Conservation (phyloP, 1,140 invertebrate genomes). For the Drosophila rhopaloa region DNA sequence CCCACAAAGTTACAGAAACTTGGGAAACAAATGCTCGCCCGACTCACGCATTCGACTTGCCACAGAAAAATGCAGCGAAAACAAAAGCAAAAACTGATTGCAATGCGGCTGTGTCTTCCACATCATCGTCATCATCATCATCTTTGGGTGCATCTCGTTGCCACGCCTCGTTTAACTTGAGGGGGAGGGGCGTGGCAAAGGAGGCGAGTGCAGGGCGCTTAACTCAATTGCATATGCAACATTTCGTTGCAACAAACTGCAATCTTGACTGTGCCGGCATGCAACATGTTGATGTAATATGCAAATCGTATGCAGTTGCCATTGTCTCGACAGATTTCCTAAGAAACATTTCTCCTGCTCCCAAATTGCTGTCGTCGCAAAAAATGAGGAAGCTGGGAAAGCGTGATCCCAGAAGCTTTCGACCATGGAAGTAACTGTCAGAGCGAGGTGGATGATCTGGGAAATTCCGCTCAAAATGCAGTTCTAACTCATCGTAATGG, state of each 20-base stretch:
- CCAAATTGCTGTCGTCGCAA: constrained; percentile 25
- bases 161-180: constrained; percentile 66
- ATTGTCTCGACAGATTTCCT: constrained; percentile 64
- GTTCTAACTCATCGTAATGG: constrained; percentile 18
- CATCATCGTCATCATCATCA: constrained; percentile 14
- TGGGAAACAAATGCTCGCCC: constrained; percentile 51
- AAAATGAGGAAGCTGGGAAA: constrained; percentile 42
- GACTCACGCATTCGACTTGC: constrained; percentile 46
- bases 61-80: constrained; percentile 17
- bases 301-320: constrained; percentile 65
- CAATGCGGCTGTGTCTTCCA: constrained; percentile 38
- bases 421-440: constrained; percentile 26
- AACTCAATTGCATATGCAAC: constrained; percentile 73
- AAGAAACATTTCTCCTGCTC: constrained; percentile 52
- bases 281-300: constrained; percentile 80
- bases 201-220: constrained; percentile 33
- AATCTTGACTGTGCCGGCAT: constrained; percentile 55
- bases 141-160: constrained; percentile 23
- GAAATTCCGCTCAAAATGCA: constrained; percentile 22
- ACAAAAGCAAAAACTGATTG: constrained; percentile 43
- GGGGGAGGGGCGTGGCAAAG: not conserved
- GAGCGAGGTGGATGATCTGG: constrained; percentile 5
- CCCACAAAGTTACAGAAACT: constrained; percentile 31
- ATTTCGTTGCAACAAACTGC: constrained; percentile 58
- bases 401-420: constrained; percentile 4